phyloP scores from a whole-genome alignment of 2,113 vertebrate genomes.

The Oreochromis spilurus region DNA sequence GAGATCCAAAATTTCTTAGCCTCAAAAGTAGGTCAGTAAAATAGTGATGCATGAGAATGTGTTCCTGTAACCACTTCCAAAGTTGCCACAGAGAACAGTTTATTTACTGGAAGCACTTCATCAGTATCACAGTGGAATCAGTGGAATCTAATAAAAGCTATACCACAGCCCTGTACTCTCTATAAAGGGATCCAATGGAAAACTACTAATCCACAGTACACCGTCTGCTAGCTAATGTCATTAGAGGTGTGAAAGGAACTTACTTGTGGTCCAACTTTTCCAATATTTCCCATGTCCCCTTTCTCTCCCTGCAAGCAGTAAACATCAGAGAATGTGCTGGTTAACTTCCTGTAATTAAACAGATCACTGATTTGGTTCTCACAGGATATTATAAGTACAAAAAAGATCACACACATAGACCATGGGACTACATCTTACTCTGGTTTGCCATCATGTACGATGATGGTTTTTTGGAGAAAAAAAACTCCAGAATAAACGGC shows the following conservation, averaged over 20 bases:
- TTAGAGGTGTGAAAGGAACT: conserved; percentile 54
- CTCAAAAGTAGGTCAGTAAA: conserved; percentile 22
- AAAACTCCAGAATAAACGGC: not conserved
- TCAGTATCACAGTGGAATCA: not conserved
- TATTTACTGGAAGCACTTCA: not conserved
- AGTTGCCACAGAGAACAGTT: not conserved
- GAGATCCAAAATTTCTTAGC: not conserved
- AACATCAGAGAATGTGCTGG: conserved; percentile 28
- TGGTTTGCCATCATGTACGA: conserved; percentile 17
- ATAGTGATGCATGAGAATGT: not conserved
- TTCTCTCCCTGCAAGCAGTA: conserved; percentile 84
- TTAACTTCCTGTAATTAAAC: conserved; percentile 39
- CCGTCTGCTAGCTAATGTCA: not conserved
- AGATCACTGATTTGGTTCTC: not conserved
- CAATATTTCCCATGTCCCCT: conserved; percentile 84
- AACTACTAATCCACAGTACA: not conserved
- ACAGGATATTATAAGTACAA: conserved; percentile 1
- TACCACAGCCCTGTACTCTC: not conserved
- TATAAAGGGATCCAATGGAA: not conserved
- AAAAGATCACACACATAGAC: not conserved
- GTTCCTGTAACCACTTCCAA: not conserved
- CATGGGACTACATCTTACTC: not conserved
- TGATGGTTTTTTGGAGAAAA: not conserved
- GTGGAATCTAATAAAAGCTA: not conserved
- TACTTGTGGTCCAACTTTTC: conserved; percentile 89